phyloP scores from a whole-genome alignment of 1,140 invertebrate species.

The Mycetomoellerius zeteki region DNA sequence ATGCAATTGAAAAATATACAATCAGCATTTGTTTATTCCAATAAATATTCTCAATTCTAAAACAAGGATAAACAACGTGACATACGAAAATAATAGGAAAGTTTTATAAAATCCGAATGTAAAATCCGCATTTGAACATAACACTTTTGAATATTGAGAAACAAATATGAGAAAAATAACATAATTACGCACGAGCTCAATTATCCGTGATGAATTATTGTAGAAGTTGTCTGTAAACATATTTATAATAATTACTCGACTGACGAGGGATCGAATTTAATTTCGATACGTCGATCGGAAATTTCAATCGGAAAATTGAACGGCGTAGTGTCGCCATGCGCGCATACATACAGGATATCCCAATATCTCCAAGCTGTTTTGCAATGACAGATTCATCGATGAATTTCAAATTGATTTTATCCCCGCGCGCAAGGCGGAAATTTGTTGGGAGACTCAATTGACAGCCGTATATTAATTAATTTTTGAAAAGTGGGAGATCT shows the following conservation, averaged over 20 bases:
- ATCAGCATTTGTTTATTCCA: constrained; percentile 1
- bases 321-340: not conserved
- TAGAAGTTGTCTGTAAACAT: not conserved
- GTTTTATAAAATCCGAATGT: too few species aligned
- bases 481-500: not conserved
- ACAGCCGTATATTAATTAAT: not conserved
- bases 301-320: constrained; percentile 49
- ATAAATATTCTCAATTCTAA: not conserved
- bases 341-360: constrained; percentile 10
- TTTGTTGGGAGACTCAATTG: constrained; percentile 1
- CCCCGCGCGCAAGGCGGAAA: not conserved
- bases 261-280: not conserved
- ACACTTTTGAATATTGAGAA: not conserved
- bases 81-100: too few species aligned
- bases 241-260: constrained; percentile 38
- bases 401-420: constrained; percentile 37
- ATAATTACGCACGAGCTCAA: not conserved
- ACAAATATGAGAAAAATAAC: not conserved
- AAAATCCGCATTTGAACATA: not conserved
- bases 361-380: constrained; percentile 38
- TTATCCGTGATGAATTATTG: not conserved
- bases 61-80: not conserved
- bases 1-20: not conserved
- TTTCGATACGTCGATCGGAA: constrained; percentile 44
- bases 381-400: constrained; percentile 32